Evolutionary conservation across 1,140 invertebrate species (phyloP), one percentile per base, ranked within the genome.

Genomic region (Drosophila bipectinata): DNA sequence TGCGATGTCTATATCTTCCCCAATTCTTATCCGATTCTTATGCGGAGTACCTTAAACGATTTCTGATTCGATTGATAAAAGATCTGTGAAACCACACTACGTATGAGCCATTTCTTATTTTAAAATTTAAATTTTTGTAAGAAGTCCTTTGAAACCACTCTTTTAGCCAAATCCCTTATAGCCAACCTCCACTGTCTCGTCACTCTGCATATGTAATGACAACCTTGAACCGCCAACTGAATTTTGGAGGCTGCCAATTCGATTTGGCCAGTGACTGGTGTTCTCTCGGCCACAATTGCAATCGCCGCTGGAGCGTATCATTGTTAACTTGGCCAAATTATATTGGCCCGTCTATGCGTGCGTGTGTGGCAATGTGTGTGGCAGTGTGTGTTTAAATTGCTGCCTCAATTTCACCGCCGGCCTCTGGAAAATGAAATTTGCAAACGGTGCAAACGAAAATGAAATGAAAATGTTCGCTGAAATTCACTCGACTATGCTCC

Each of bases 311-410:
- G 32, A 67, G 76, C 71, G 53, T 71, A 66, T 79, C 71, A 75
- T 59, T 75, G 76, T 79, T 79, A 79, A 79, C 72, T 75, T 79
- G 76, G 53, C 78, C 64, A 75, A 80, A 79, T 79, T 80, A 72
- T 79, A 75, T 75, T 37, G 34, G 34, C 34, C 34, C 34, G 12
- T 37, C 10, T 57, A 66, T 44, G 59, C 39, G 34, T 60, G 18
- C 26, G 45, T 52, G 24, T 39, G 28, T n/a, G n/a, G n/a, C 39
- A 15, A 3, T 41, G 39, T 52, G 37, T 60, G n/a, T 57, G 39
- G 34, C 32, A 48, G 37, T 60, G 51, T 56, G 49, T 30, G 53
- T 24, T 32, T 28, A 56, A 79, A 68, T 78, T 69, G 68, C 68
- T 39, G 62, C 32, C 48, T 79, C 54, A 49, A 63, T 78, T 57